phyloP scores from a whole-genome alignment of 2,888 invertebrate species.

The Polydrusus tereticollis region DNA sequence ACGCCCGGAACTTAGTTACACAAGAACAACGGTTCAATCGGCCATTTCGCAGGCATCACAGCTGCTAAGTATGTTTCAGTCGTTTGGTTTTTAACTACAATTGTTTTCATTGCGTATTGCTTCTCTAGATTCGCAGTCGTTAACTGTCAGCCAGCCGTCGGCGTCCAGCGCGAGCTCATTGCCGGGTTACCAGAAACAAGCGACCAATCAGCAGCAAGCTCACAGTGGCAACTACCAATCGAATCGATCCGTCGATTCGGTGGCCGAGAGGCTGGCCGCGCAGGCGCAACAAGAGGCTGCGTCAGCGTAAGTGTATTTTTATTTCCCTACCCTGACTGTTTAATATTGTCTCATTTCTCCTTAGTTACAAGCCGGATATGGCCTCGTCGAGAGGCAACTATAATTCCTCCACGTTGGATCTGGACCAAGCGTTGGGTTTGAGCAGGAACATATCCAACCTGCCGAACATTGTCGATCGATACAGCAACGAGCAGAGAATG shows the following conservation, averaged over 20 bases:
- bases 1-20: constrained; percentile 52
- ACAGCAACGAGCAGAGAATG: constrained; percentile 70
- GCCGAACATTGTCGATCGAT: constrained; percentile 74
- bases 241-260: constrained; percentile 37
- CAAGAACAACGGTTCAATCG: constrained; percentile 51
- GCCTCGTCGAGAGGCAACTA: constrained; percentile 55
- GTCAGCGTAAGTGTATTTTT: constrained; percentile 4
- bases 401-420: constrained; percentile 57
- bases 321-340: not conserved
- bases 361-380: constrained; percentile 55
- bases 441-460: constrained; percentile 71
- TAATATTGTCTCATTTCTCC: not conserved
- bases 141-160: constrained; percentile 39
- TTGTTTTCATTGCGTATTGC: too few species aligned
- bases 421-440: constrained; percentile 68
- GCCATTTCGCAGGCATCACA: constrained; percentile 48
- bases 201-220: constrained; percentile 34
- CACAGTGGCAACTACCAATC: constrained; percentile 31
- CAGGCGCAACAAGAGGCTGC: constrained; percentile 42
- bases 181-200: constrained; percentile 40
- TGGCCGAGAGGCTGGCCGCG: constrained; percentile 45
- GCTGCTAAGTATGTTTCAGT: constrained; percentile 32
- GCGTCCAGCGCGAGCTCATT: constrained; percentile 32
- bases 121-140: constrained; percentile 35
- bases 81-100: not conserved